phyloP scores from a whole-genome alignment of 1,140 invertebrate genomes.

The Cydia splendana region DNA sequence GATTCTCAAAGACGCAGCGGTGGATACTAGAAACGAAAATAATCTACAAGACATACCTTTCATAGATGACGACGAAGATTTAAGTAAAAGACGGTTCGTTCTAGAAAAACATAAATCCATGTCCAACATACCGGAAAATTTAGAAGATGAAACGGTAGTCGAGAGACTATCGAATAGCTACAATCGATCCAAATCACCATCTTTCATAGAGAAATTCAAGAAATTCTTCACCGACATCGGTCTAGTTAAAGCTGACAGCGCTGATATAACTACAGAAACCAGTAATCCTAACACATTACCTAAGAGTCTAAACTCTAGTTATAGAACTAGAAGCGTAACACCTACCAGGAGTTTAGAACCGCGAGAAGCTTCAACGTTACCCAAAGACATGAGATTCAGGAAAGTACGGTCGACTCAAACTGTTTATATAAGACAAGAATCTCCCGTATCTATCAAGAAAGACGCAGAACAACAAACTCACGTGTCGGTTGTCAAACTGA shows the following conservation, averaged over 20 bases:
- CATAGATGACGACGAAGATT: conserved; percentile 70
- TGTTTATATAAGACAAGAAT: conserved; percentile 67
- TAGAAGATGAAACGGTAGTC: conserved; percentile 65
- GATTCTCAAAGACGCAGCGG: conserved; percentile 66
- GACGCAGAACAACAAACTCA: conserved; percentile 53
- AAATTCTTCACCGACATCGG: conserved; percentile 73
- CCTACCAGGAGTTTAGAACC: conserved; percentile 48
- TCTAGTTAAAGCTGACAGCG: conserved; percentile 58
- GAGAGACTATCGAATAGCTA: conserved; percentile 65
- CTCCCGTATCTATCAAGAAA: conserved; percentile 48
- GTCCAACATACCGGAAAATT: conserved; percentile 69
- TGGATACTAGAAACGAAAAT: conserved; percentile 71
- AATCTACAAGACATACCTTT: conserved; percentile 74
- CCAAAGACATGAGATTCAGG: conserved; percentile 73
- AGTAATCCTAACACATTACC: conserved; percentile 56
- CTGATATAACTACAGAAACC: conserved; percentile 37
- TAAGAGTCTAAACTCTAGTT: conserved; percentile 64
- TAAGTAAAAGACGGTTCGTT: conserved; percentile 49
- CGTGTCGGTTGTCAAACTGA: conserved; percentile 67
- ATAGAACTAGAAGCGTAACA: conserved; percentile 59
- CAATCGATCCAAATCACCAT: conserved; percentile 70
- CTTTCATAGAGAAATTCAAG: conserved; percentile 74
- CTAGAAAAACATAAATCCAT: conserved; percentile 71
- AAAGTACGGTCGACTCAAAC: conserved; percentile 71
- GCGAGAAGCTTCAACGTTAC: conserved; percentile 65